phyloP scores from a whole-genome alignment of 30 jellyfish, hydroid and myxozoan genomes.

The Haliclystus octoradiatus region DNA sequence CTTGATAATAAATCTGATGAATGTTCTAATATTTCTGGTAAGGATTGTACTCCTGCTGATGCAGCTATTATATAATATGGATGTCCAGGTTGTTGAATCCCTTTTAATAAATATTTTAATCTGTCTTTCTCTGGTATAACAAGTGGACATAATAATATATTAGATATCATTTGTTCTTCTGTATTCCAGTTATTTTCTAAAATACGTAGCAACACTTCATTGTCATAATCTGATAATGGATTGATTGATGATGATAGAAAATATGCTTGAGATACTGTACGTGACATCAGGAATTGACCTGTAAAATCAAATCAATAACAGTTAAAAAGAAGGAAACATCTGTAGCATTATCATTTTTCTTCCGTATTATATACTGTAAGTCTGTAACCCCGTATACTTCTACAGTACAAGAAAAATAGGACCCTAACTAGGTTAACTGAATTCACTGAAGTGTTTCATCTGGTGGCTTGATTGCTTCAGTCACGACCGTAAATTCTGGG shows the following conservation, averaged over 20 bases:
- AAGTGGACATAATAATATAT: conserved; percentile 51
- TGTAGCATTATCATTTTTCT: too few species aligned
- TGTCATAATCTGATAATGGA: conserved; percentile 30
- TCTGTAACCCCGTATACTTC: too few species aligned
- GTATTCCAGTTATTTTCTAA: conserved; percentile 75
- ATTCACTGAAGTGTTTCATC: too few species aligned
- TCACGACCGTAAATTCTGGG: too few species aligned
- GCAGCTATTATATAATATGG: conserved; percentile 77
- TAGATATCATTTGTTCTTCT: conserved; percentile 82
- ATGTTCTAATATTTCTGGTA: conserved; percentile 16
- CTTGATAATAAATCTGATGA: conserved; percentile 2
- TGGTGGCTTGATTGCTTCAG: too few species aligned
- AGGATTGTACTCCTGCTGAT: conserved; percentile 57
- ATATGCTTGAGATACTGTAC: conserved; percentile 59
- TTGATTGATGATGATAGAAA: conserved; percentile 29
- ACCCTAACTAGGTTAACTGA: too few species aligned
- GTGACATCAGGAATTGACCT: conserved; percentile 79
- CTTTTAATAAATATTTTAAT: conserved; percentile 32
- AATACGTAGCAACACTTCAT: conserved; percentile 30
- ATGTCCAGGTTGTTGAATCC: conserved; percentile 40
- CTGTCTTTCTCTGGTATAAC: conserved; percentile 81
- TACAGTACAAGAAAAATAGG: too few species aligned
- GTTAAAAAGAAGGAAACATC: too few species aligned
- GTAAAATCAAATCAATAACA: too few species aligned
- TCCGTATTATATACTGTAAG: too few species aligned